A percentile compares a stretch with the other conserved stretches of the same genome.
phyloP scores from a whole-genome alignment of 2,888 invertebrate species.

The Andrena camellia region DNA sequence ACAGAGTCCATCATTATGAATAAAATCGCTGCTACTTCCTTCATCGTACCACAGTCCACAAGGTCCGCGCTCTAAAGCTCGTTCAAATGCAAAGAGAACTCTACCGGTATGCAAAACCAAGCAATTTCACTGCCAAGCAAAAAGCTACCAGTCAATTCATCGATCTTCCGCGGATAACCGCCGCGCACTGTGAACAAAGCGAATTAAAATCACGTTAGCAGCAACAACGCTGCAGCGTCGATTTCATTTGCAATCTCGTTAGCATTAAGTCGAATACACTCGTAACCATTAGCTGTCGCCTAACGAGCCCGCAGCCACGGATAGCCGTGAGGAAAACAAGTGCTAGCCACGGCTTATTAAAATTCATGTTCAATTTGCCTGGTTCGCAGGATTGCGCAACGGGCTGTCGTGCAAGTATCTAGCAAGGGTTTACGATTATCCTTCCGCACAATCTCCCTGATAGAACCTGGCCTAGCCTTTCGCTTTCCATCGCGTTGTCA shows the following conservation, averaged over 20 bases:
- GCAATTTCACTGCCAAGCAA: slow-evolving; percentile 8
- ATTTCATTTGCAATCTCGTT: slow-evolving; percentile 53
- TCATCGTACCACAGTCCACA: not conserved
- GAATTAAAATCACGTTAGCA: slow-evolving; percentile 38
- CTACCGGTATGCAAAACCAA: not conserved
- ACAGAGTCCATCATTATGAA: too few species aligned
- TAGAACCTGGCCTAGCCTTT: slow-evolving; percentile 62
- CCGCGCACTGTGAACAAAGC: not conserved
- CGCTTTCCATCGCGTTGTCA: slow-evolving; percentile 60
- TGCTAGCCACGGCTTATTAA: slow-evolving; percentile 53
- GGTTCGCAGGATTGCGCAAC: slow-evolving; percentile 60
- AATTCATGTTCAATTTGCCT: slow-evolving; percentile 67
- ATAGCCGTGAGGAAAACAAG: slow-evolving; percentile 37
- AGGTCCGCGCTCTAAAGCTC: not conserved
- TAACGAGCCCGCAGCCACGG: slow-evolving; percentile 33
- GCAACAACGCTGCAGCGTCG: slow-evolving; percentile 8
- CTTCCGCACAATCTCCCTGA: slow-evolving; percentile 63
- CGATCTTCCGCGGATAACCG: slow-evolving; percentile 37
- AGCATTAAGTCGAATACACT: slow-evolving; percentile 39
- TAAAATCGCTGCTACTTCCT: too few species aligned
- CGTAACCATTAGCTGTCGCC: slow-evolving; percentile 35
- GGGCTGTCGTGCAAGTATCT: slow-evolving; percentile 51
- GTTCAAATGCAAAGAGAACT: not conserved
- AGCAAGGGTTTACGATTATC: slow-evolving; percentile 58
- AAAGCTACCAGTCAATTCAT: slow-evolving; percentile 23